A percentile compares a stretch with the other conserved stretches of the same genome.
Evolutionary conservation across 2,113 vertebrate species (phyloP).

Genomic region (Nymphicus hollandicus): DNA sequence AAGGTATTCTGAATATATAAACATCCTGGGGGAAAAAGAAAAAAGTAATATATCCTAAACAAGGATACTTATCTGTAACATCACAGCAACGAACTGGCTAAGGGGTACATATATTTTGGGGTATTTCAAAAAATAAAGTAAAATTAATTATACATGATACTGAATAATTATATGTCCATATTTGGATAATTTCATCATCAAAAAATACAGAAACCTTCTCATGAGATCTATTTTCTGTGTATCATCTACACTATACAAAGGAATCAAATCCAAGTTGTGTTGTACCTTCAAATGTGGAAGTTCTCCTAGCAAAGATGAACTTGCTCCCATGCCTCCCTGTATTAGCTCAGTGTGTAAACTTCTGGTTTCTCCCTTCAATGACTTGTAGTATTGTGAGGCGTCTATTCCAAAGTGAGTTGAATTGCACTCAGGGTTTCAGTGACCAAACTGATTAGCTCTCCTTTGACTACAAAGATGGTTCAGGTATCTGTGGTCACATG

Average conservation of each 20-base stretch:
- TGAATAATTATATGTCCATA: background rate
- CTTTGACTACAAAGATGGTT: background rate
- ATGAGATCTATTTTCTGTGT: background rate
- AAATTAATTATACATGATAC: background rate
- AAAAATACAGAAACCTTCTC: background rate
- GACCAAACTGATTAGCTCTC: background rate
- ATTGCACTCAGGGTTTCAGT: background rate
- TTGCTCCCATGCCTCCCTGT: background rate
- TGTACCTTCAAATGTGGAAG: background rate
- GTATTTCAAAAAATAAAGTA: background rate
- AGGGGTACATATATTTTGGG: accelerated
- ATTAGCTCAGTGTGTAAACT: background rate
- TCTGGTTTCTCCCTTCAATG: background rate
- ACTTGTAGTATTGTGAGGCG: background rate
- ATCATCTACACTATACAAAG: background rate
- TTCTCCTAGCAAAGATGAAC: background rate
- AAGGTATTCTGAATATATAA: background rate
- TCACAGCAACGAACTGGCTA: background rate
- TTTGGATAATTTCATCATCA: background rate
- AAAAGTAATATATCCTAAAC: background rate
- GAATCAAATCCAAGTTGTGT: background rate
- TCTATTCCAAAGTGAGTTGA: background rate
- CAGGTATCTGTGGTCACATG: background rate
- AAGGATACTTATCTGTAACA: background rate
- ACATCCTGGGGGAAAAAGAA: background rate